Percentiles rank a stretch among this genome's conserved stretches.
These are phyloP conservation scores for Thermophis baileyi DNA, from an alignment of 2,113 vertebrate species.

Conservation along the genomic window DNA sequence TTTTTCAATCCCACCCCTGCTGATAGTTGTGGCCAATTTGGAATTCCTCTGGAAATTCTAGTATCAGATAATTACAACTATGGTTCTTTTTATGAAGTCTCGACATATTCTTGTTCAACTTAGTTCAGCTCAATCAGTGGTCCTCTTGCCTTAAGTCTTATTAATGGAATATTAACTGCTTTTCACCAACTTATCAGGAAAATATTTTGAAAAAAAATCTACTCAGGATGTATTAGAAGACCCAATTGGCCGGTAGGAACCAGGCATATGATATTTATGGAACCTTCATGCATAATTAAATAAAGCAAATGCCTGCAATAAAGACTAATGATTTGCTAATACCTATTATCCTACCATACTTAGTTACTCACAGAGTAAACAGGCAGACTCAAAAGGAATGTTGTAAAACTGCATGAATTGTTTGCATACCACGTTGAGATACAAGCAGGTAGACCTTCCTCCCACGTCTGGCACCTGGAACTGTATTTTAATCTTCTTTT, in stretches of 20 bases:
- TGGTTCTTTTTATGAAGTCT: background rate
- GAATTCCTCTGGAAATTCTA: background rate
- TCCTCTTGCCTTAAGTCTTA: background rate
- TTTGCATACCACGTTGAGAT: background rate
- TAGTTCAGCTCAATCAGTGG: too few species aligned
- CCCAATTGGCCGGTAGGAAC: background rate
- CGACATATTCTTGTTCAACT: background rate
- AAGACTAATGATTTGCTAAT: background rate
- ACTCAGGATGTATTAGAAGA: background rate
- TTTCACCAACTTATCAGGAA: background rate
- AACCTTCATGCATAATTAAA: background rate
- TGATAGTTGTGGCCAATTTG: background rate
- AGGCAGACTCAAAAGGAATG: background rate
- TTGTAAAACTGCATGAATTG: background rate
- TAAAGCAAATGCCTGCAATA: background rate
- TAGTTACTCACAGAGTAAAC: background rate
- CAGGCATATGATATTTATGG: background rate
- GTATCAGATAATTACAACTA: background rate
- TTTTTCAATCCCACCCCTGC: too few species aligned
- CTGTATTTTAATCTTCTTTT: background rate
- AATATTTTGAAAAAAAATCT: background rate
- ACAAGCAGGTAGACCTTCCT: background rate
- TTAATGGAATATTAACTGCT: background rate
- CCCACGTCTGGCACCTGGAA: background rate
- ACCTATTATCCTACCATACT: background rate